A percentile compares a stretch with the other conserved stretches of the same genome.
These are phyloP conservation scores for Epirrhoe tristata DNA, from an alignment of 2,888 invertebrate genomes.

Conservation along the genomic window DNA sequence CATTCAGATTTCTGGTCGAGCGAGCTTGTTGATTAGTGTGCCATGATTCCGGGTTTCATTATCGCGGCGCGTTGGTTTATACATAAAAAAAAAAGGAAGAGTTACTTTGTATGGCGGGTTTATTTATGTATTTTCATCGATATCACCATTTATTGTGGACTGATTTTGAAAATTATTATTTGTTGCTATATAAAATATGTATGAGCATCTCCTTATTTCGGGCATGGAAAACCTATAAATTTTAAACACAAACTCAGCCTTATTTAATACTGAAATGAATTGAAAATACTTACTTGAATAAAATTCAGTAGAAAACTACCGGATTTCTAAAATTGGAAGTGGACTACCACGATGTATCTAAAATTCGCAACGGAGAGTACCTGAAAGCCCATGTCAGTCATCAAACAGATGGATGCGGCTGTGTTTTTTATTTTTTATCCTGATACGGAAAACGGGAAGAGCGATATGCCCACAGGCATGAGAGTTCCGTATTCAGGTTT, in stretches of 20 bases:
- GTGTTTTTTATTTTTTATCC: conserved; percentile 32
- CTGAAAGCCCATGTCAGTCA: conserved; percentile 42
- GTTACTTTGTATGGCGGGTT: too few relatives aligned
- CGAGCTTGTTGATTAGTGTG: conserved; percentile 59
- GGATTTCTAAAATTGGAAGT: neutral
- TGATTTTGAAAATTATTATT: too few relatives aligned
- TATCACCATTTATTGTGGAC: too few relatives aligned
- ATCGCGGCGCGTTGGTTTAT: conserved; percentile 9
- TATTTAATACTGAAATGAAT: too few relatives aligned
- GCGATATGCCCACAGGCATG: neutral
- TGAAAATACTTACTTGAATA: too few relatives aligned
- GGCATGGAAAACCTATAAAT: too few relatives aligned
- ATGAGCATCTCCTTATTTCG: too few relatives aligned
- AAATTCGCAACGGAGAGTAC: conserved; percentile 34
- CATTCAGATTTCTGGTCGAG: conserved; percentile 68
- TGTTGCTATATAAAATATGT: too few relatives aligned
- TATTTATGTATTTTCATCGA: too few relatives aligned
- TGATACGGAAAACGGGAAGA: neutral
- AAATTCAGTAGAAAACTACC: neutral
- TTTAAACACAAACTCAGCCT: too few relatives aligned
- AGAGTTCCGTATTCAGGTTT: neutral
- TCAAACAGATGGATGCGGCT: conserved; percentile 40
- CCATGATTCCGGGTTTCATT: conserved; percentile 50
- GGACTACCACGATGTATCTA: conserved; percentile 12
- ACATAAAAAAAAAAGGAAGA: too few relatives aligned